Percentiles rank a stretch among this genome's conserved stretches.
These are phyloP conservation scores for Pherbina coryleti DNA, from an alignment of 2,888 invertebrate genomes.

Conservation along the genomic window DNA sequence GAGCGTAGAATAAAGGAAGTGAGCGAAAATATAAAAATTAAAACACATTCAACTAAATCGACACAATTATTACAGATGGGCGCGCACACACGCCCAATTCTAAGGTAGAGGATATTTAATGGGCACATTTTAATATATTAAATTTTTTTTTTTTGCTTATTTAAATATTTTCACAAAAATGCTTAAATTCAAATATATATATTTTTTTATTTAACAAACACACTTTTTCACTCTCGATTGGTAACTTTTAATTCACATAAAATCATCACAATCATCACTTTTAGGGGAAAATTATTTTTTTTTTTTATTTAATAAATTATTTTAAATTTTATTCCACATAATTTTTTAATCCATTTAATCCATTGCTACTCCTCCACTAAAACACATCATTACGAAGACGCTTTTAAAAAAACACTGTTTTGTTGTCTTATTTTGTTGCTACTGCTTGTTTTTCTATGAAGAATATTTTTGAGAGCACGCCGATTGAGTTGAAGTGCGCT, in stretches of 20 bases:
- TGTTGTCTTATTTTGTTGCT: background rate
- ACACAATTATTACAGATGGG: conserved; percentile 30
- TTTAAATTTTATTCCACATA: background rate
- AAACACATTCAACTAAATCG: conserved; percentile 14
- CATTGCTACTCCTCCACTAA: background rate
- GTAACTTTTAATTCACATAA: background rate
- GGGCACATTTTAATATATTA: background rate
- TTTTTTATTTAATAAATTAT: background rate
- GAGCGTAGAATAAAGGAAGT: background rate
- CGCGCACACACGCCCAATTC: conserved; percentile 5
- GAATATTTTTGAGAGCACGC: background rate
- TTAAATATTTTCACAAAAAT: background rate
- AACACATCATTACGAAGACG: conserved; percentile 17
- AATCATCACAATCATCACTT: too few relatives aligned
- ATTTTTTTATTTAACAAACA: background rate
- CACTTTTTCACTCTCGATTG: background rate
- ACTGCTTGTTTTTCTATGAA: conserved; percentile 5
- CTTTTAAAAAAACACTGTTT: conserved; percentile 31
- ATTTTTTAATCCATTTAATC: background rate
- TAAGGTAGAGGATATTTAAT: background rate
- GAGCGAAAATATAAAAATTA: background rate
- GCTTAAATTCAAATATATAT: background rate
- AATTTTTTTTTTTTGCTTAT: background rate
- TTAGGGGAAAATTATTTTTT: background rate
- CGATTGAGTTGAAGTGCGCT: background rate